phyloP scores from a whole-genome alignment of 1,140 invertebrate genomes.

The Habropoda laboriosa region DNA sequence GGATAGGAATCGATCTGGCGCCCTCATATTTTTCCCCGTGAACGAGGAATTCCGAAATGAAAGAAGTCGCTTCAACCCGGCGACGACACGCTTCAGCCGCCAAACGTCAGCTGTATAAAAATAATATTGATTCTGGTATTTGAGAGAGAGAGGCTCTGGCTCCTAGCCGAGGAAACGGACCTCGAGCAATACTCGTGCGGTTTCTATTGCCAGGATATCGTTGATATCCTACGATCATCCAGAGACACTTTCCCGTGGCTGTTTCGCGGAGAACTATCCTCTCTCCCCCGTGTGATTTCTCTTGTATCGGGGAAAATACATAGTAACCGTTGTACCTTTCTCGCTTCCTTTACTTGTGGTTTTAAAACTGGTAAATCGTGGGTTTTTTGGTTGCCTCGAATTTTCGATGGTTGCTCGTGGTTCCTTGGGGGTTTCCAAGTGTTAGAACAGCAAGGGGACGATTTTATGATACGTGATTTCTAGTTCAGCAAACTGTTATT shows the following conservation, averaged over 20 bases:
- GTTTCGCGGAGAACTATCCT: background rate
- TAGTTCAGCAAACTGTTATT: too few species aligned
- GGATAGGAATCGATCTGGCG: background rate
- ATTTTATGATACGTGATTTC: too few species aligned
- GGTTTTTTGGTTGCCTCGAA: background rate
- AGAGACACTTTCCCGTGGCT: constrained; percentile 14
- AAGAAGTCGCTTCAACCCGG: constrained; percentile 21
- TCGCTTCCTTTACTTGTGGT: background rate
- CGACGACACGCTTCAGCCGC: constrained; percentile 9
- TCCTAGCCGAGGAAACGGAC: constrained; percentile 1
- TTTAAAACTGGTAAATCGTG: background rate
- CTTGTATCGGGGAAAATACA: background rate
- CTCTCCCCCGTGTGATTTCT: constrained; percentile 1
- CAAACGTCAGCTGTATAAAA: constrained; percentile 40
- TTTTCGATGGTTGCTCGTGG: too few species aligned
- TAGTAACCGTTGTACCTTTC: too few species aligned
- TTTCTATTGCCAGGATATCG: constrained; percentile 30
- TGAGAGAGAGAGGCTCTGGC: constrained; percentile 4
- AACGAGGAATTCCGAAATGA: constrained; percentile 29
- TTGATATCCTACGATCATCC: constrained; percentile 33
- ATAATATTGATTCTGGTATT: constrained; percentile 58
- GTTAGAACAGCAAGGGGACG: too few species aligned
- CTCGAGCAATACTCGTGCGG: constrained; percentile 21
- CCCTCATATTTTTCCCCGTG: constrained; percentile 2
- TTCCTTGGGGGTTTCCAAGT: too few species aligned